Base-by-base conservation (phyloP, 2,797 vertebrate species). In the Pristis pectinata region DNA sequence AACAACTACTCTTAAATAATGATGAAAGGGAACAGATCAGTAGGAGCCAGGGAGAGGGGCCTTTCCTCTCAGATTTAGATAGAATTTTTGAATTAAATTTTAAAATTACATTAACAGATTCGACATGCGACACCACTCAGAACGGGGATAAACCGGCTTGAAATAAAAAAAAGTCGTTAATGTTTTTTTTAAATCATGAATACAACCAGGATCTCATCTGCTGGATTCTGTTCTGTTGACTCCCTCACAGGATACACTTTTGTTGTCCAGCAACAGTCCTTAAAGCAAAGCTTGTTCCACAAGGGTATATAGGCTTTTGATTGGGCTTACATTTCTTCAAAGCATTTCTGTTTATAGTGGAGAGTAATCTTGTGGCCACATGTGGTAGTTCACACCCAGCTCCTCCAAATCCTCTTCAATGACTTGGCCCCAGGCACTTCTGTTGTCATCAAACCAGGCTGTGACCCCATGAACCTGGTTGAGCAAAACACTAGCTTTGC, bases 401-500 rank as follows among this genome's bases (percentile, higher is more conserved):
- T 95, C 97, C 96, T 95, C 96, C 95, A 95, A 95, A 95, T 95
- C 96, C 97, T 97, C 97, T 96, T 96, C 97, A 96, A 97, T 95
- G 97, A 97, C 94, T 96, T 94, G 95, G 97, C 97, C 97, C 97
- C 95, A 95, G 97, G 97, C 98, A 97, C 96, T 96, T 97, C 97
- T 96, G 96, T 96, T 97, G 97, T 96, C 97, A 96, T 96, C 96
- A 97, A 96, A 96, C 95, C 96, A 96, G 96, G 96, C 95, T 96
- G 96, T 96, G 98, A 97, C 97, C 97, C 96, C 97, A 97, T 98
- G 98, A 97, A 96, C 95, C 97, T 96, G 95, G 96, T 97, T 97
- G 96, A 96, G 95, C 96, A 96, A 96, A 95, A 96, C 96, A 97
- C 97, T 98, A 98, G 98, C 95, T 96, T 95, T 96, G 96, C 97